Evolutionary conservation across 2,113 vertebrate species (phyloP).

Genomic region (Thinocorus orbignyianus): DNA sequence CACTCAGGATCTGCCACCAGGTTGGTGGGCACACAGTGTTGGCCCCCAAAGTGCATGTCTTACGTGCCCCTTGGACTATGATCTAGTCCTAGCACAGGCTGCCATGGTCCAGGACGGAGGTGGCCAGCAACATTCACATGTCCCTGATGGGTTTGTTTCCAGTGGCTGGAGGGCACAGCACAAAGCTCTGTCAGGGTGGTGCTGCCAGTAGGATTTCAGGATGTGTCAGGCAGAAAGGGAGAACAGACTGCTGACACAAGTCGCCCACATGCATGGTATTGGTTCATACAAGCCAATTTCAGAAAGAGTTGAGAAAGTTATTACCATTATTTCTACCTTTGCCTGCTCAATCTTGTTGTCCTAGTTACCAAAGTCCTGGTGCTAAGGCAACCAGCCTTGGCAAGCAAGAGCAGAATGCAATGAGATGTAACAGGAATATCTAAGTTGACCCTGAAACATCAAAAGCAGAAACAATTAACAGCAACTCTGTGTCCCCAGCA

Average conservation of each 20-base stretch:
- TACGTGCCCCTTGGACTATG: neutral
- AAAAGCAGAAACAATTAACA: neutral
- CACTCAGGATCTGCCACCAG: neutral
- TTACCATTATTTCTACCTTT: conserved; percentile 43
- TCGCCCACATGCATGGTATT: neutral
- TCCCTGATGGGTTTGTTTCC: neutral
- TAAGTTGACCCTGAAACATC: neutral
- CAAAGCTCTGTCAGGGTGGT: neutral
- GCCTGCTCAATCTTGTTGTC: conserved; percentile 47
- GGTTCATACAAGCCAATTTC: conserved; percentile 4
- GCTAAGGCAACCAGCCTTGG: conserved; percentile 58
- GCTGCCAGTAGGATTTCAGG: neutral
- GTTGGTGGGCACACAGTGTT: neutral
- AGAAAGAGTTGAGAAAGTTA: conserved; percentile 42
- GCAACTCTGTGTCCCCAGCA: neutral
- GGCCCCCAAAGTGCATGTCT: accelerated
- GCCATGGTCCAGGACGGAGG: neutral
- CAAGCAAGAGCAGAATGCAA: conserved; percentile 1
- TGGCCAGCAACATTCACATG: neutral
- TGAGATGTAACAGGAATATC: conserved; percentile 17
- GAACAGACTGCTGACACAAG: neutral
- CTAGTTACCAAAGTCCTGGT: conserved; percentile 46
- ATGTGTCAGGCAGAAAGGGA: neutral
- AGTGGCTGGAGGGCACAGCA: neutral
- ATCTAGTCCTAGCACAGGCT: neutral